Evolutionary conservation across 2,113 vertebrate genomes (phyloP).

Genomic region (Prionailurus bengalensis): DNA sequence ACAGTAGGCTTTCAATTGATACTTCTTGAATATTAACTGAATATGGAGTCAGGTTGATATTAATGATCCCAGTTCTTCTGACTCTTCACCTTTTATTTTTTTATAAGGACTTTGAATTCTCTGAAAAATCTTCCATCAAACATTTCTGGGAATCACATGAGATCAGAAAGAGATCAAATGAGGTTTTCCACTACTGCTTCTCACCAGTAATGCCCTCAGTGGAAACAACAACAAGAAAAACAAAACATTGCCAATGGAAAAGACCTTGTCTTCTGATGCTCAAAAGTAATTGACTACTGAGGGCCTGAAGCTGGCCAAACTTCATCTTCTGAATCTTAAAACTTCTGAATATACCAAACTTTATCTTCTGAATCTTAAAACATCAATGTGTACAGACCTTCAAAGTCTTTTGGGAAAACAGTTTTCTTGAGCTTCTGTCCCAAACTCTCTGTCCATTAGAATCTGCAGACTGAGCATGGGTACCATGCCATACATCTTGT

Average conservation of each 20-base stretch:
- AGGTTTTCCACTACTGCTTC: neutral
- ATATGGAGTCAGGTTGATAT: neutral
- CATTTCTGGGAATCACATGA: slow-evolving; percentile 30
- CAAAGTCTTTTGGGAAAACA: neutral
- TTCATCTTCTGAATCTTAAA: neutral
- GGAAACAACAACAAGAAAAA: neutral
- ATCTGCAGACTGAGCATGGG: neutral
- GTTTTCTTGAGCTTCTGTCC: neutral
- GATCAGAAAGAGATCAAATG: neutral
- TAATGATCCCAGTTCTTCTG: neutral
- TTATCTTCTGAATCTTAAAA: neutral
- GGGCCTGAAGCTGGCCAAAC: neutral
- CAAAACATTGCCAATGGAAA: neutral
- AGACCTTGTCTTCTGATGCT: neutral
- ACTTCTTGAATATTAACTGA: neutral
- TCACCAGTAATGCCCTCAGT: neutral
- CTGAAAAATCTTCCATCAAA: neutral
- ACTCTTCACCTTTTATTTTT: neutral
- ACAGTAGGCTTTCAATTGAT: neutral
- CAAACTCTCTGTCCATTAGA: neutral
- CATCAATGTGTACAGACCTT: neutral
- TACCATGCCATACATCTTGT: neutral
- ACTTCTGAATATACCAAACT: neutral
- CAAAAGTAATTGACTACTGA: neutral
- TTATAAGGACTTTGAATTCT: neutral